phyloP scores from a whole-genome alignment of 2,113 vertebrate species.

The Hystrix cristata region DNA sequence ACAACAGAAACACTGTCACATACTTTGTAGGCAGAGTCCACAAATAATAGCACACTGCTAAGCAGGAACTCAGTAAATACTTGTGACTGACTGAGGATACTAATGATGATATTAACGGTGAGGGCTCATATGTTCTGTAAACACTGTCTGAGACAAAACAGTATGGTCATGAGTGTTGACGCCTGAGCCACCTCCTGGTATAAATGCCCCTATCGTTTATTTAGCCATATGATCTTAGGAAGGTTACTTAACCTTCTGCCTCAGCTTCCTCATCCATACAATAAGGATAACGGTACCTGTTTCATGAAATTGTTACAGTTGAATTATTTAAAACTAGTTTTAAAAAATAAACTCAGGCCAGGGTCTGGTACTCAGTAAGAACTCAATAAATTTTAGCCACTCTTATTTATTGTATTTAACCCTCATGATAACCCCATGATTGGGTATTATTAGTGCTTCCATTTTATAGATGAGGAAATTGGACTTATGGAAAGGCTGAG shows the following conservation, averaged over 20 bases:
- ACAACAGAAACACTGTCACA: not conserved
- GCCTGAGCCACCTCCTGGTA: not conserved
- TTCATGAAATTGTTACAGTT: not conserved
- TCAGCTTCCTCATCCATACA: conserved; percentile 13
- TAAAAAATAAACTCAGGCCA: not conserved
- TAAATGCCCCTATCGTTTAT: not conserved
- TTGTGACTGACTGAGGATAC: not conserved
- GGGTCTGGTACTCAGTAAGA: not conserved
- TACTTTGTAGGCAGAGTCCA: not conserved
- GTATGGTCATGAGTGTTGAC: not conserved
- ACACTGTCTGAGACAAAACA: not conserved
- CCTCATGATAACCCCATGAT: not conserved
- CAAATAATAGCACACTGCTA: not conserved
- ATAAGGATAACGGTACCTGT: not conserved
- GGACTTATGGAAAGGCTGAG: not conserved
- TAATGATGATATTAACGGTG: not conserved
- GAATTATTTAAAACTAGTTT: not conserved
- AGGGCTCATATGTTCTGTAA: not conserved
- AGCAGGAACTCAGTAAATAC: not conserved
- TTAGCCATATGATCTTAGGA: not conserved
- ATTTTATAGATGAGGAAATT: not conserved
- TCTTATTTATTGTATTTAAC: not conserved
- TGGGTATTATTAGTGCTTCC: not conserved
- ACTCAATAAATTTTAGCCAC: not conserved
- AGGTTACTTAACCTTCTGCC: not conserved